Base-by-base conservation (phyloP, 1,140 invertebrate genomes). In the Nebria ingens region DNA sequence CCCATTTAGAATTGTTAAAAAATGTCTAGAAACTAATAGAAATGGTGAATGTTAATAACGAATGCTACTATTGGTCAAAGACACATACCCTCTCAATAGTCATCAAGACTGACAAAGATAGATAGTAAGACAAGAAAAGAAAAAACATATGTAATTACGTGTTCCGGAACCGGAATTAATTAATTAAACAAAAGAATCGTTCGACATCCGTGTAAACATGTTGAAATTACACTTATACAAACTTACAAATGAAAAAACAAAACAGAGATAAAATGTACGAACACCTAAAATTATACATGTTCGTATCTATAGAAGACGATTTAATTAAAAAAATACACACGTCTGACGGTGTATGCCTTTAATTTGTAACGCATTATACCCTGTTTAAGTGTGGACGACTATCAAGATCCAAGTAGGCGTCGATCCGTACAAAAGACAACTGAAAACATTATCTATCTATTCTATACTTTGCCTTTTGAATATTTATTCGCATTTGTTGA, bases 81-180 rank as follows among this genome's bases (percentile, higher is more conserved):
- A n/a, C n/a, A n/a, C n/a, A n/a, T n/a, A n/a, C n/a, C n/a, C n/a
- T n/a, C n/a, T n/a, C n/a, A n/a, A n/a, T n/a, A n/a, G n/a, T n/a
- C n/a, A n/a, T n/a, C n/a, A n/a, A n/a, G n/a, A n/a, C n/a, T n/a
- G n/a, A n/a, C n/a, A n/a, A n/a, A n/a, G n/a, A n/a, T n/a, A n/a
- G n/a, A n/a, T n/a, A n/a, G n/a, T n/a, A n/a, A n/a, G n/a, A n/a
- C n/a, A n/a, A n/a, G n/a, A n/a, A n/a, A n/a, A n/a, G n/a, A n/a
- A n/a, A n/a, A n/a, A n/a, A n/a, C n/a, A n/a, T 6, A 17, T 45
- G 40, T 45, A 45, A 45, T 45, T 45, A 45, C 40, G 15, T 17
- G n/a, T 45, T 54, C 55, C 58, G 55, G 55, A 59, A 61, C 57
- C 50, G 49, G 55, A 45, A 56, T 57, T 53, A 59, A 59, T 59